phyloP scores from a whole-genome alignment of 2,888 invertebrate genomes.

The Andricus quercusramuli region DNA sequence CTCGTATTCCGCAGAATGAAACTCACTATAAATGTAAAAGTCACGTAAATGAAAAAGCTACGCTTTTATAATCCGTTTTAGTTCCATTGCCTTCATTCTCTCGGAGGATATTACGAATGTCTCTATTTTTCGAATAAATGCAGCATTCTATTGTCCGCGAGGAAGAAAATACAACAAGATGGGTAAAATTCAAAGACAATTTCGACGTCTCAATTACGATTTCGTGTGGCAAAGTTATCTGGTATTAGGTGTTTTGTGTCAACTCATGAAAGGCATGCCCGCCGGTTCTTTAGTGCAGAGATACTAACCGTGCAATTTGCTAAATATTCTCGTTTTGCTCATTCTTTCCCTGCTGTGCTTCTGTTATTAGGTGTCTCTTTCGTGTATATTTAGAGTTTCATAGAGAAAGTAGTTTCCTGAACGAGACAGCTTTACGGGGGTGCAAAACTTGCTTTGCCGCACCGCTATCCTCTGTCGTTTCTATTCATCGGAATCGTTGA shows the following conservation, averaged over 20 bases:
- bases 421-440: conserved; percentile 45
- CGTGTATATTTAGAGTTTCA: conserved; percentile 5
- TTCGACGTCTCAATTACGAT: conserved; percentile 19
- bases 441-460: conserved; percentile 51
- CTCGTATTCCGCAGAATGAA: not conserved
- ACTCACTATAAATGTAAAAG: conserved; percentile 23
- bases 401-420: conserved; percentile 31
- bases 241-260: not conserved
- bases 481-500: conserved; percentile 54
- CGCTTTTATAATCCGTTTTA: conserved; percentile 6
- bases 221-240: conserved; percentile 13
- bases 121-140: conserved; percentile 3
- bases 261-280: not conserved
- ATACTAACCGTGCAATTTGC: conserved; percentile 16
- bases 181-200: conserved; percentile 9
- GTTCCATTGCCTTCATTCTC: conserved; percentile 14
- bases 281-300: not conserved
- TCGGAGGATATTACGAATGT: conserved; percentile 9
- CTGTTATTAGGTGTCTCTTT: not conserved
- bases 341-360: not conserved
- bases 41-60: conserved; percentile 1
- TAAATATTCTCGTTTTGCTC: not conserved
- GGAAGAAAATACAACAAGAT: conserved; percentile 13
- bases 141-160: not conserved
- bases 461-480: conserved; percentile 47